Evolutionary conservation across 2,797 vertebrate genomes (phyloP), one percentile per base, ranked within the genome.

Genomic region (Setipinna tenuifilis): DNA sequence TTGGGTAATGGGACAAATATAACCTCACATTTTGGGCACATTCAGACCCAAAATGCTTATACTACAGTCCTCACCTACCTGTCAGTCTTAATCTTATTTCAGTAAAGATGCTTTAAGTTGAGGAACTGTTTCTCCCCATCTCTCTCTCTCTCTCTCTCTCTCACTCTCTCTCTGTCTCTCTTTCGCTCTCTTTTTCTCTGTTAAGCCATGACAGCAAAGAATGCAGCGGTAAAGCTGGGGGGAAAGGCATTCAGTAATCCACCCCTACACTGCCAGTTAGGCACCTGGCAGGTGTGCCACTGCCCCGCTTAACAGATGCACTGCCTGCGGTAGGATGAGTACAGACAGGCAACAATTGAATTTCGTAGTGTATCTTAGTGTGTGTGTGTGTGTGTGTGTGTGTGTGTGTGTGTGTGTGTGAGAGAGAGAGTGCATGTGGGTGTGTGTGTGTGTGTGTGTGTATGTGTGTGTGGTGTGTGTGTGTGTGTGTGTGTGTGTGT

Each of bases 181-280:
- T 25, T 23, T 68, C 62, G 7, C n/a, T 71, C 3, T 3, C 10
- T 71, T 6, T 75, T 17, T 35, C 14, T 75, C 10, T 65, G 61
- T 10, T 31, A 41, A 75, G 68, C 31, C 31, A 19, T 75, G 68
- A 75, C 68, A 75, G 68, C 68, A 75, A 2, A 17, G 61, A 65
- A 65, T 65, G n/a, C n/a, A 25, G 61, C n/a, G 23, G 59, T 62
- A 23, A 65, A 65, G 61, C n/a, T 23, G 23, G 10, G n/a, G 61
- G n/a, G n/a, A 65, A 65, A 11, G 61, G 61, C 61, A 65, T 65
- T n/a, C n/a, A 31, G 65, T 71, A 71, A 71, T 71, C 65, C 65
- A 31, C 65, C 25, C 65, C 65, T 71, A 4, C 25, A 31, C 9
- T 71, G 25, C 58, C 58, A 59, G 65, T 71, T 71, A 16, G 28